phyloP scores from a whole-genome alignment of 2,797 vertebrate species.

The Acrossocheilus wenchowensis region DNA sequence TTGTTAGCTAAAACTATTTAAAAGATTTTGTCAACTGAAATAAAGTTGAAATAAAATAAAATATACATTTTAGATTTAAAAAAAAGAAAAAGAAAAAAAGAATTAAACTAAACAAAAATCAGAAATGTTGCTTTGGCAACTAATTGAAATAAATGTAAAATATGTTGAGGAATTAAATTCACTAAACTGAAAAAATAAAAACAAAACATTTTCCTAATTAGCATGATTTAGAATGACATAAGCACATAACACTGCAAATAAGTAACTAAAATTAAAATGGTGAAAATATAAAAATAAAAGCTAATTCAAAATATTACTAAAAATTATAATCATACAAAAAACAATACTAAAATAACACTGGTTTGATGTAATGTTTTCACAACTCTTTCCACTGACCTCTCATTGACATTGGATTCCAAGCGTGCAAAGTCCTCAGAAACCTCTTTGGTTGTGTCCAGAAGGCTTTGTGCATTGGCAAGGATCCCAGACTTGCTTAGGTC shows the following conservation, averaged over 20 bases:
- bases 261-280: neutral
- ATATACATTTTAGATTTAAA: neutral
- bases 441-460: constrained; percentile 82
- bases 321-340: neutral
- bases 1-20: neutral
- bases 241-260: neutral
- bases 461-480: constrained; percentile 74
- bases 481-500: constrained; percentile 83
- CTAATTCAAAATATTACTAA: neutral
- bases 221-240: neutral
- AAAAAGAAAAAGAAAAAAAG: neutral
- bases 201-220: neutral
- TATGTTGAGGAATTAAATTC: neutral
- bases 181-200: neutral
- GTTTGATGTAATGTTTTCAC: neutral
- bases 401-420: constrained; percentile 82
- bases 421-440: constrained; percentile 86
- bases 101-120: neutral
- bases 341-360: neutral
- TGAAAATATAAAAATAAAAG: neutral
- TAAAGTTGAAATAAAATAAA: neutral
- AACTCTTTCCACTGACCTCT: constrained; percentile 78
- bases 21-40: neutral
- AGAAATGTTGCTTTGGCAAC: neutral
- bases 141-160: neutral